These are phyloP conservation scores for Eucriotettix oculatus DNA, from an alignment of 2,888 invertebrate genomes.

Conservation along the genomic window DNA sequence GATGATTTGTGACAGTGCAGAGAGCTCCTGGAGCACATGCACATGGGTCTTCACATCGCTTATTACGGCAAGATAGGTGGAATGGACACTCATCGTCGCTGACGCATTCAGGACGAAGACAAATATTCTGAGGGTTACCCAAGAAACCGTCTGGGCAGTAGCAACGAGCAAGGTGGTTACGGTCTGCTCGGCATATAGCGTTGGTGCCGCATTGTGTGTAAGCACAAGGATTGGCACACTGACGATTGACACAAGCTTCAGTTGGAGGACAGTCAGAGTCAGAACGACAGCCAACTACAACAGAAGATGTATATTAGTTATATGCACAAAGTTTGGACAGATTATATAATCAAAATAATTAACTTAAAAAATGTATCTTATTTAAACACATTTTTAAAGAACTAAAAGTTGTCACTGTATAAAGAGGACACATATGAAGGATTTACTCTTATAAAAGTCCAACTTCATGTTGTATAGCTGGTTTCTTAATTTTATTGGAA, in stretches of 20 bases:
- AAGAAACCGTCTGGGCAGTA: slow-evolving; percentile 56
- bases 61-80: slow-evolving; percentile 60
- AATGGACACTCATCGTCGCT: slow-evolving; percentile 59
- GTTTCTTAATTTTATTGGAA: too few species aligned
- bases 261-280: slow-evolving; percentile 70
- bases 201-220: slow-evolving; percentile 65
- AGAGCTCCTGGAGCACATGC: slow-evolving; percentile 61
- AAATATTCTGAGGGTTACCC: slow-evolving; percentile 65
- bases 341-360: not conserved
- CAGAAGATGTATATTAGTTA: slow-evolving; percentile 8
- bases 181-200: slow-evolving; percentile 59
- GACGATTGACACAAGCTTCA: slow-evolving; percentile 65
- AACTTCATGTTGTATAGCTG: too few species aligned
- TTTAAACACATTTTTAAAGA: not conserved
- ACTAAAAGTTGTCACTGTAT: too few species aligned
- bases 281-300: slow-evolving; percentile 63
- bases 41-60: slow-evolving; percentile 70
- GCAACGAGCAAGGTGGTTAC: slow-evolving; percentile 61
- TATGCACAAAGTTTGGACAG: not conserved
- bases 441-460: too few species aligned
- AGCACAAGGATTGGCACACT: slow-evolving; percentile 64
- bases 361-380: too few species aligned
- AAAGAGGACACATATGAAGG: too few species aligned
- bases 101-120: slow-evolving; percentile 62
- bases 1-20: slow-evolving; percentile 61